Conservation (phyloP, 2,113 vertebrate genomes). For the Hoplias malabaricus region DNA sequence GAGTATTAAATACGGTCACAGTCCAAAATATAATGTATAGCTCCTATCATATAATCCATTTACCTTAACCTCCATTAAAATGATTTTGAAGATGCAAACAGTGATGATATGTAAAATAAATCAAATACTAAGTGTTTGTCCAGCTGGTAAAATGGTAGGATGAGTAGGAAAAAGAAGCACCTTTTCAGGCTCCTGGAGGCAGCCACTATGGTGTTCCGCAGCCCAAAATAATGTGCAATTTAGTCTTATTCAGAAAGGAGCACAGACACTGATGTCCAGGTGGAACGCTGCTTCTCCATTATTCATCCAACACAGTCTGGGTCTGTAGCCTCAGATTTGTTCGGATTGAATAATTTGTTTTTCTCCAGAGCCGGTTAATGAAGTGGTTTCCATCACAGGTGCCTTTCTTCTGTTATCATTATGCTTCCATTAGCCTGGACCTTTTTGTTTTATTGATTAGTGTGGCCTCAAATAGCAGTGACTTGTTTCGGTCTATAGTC, state of each 20-base stretch:
- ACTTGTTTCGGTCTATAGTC: not conserved
- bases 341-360: not conserved
- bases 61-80: too few relatives aligned
- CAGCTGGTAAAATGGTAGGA: too few relatives aligned
- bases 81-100: too few relatives aligned
- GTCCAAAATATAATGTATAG: too few relatives aligned
- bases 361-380: not conserved
- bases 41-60: too few relatives aligned
- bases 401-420: not conserved
- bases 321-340: not conserved
- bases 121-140: too few relatives aligned
- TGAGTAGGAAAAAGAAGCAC: too few relatives aligned
- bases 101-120: too few relatives aligned
- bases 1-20: too few relatives aligned
- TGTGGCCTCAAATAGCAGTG: not conserved
- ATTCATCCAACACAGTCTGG: not conserved
- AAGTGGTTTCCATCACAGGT: not conserved
- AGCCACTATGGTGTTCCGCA: too few relatives aligned
- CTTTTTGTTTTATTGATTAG: constrained; percentile 26
- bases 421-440: not conserved
- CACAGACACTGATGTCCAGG: not conserved
- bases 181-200: not conserved
- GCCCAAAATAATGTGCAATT: not conserved
- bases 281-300: not conserved
- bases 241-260: not conserved